Evolutionary conservation across 2,797 vertebrate species (phyloP).

Genomic region (Vespertilio murinus): DNA sequence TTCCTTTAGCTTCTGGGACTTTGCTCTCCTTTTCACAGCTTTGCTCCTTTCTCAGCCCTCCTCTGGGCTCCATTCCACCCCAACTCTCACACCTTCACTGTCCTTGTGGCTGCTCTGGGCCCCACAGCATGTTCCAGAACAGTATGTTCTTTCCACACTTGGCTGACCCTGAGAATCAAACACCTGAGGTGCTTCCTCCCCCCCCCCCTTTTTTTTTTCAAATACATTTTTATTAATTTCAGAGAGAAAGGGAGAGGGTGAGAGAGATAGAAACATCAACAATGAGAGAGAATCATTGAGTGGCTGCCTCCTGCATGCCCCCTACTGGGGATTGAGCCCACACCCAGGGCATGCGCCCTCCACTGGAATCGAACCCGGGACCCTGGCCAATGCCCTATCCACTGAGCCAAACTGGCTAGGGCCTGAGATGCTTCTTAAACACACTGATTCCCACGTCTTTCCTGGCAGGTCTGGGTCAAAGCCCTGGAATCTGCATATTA

Average conservation of each 20-base stretch:
- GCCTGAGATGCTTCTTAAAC: neutral
- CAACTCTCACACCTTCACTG: neutral
- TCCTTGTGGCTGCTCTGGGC: neutral
- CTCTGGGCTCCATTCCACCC: neutral
- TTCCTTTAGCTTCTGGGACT: neutral
- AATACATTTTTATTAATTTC: too few relatives aligned
- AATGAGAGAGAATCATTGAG: too few relatives aligned
- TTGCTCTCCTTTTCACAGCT: neutral
- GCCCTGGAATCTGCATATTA: neutral
- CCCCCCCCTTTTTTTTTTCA: too few relatives aligned
- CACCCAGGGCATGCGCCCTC: too few relatives aligned
- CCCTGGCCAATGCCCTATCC: neutral
- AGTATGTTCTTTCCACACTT: neutral
- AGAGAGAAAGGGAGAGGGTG: too few relatives aligned
- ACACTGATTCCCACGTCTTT: neutral
- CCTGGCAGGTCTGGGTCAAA: neutral
- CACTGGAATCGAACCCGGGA: too few relatives aligned
- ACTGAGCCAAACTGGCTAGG: neutral
- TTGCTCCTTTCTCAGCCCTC: neutral
- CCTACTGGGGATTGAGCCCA: too few relatives aligned
- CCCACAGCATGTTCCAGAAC: neutral
- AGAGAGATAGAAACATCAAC: too few relatives aligned
- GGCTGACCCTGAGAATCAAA: neutral
- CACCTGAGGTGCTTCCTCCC: neutral
- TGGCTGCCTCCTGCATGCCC: too few relatives aligned